phyloP scores from a whole-genome alignment of 2,113 vertebrate genomes.

The Isurus oxyrinchus region DNA sequence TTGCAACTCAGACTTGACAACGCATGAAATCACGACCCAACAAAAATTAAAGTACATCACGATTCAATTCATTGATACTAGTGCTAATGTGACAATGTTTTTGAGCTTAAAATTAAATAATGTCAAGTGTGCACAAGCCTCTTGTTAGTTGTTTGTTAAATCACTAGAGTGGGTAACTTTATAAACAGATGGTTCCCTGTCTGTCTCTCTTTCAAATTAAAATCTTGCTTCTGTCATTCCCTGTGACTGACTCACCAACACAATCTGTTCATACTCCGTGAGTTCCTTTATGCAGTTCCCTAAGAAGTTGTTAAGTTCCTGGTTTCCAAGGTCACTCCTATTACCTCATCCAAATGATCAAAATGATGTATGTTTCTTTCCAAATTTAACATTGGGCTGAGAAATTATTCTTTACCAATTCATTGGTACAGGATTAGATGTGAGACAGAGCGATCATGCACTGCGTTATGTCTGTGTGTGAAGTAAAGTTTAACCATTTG shows the following conservation, averaged over 20 bases:
- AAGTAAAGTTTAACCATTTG: neutral
- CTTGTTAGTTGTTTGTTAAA: neutral
- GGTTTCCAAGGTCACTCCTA: neutral
- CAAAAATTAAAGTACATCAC: neutral
- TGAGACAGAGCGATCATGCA: neutral
- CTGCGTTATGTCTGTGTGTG: neutral
- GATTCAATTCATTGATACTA: neutral
- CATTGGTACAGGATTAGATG: neutral
- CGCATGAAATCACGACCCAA: neutral
- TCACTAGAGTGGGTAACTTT: neutral
- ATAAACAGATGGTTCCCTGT: slow-evolving; percentile 31
- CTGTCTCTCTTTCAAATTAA: neutral
- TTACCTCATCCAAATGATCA: neutral
- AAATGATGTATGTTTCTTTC: neutral
- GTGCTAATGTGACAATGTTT: neutral
- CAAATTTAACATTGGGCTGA: neutral
- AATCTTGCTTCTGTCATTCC: neutral
- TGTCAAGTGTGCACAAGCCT: neutral
- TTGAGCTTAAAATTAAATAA: neutral
- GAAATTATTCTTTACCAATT: neutral
- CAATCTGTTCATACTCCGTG: slow-evolving; percentile 2
- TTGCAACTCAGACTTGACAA: neutral
- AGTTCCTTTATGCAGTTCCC: neutral
- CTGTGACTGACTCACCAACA: slow-evolving; percentile 24
- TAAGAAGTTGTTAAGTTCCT: neutral